Percentiles rank a stretch among this genome's conserved stretches.
These are phyloP conservation scores for Alcis repandata DNA, from an alignment of 2,888 invertebrate species.

Conservation along the genomic window DNA sequence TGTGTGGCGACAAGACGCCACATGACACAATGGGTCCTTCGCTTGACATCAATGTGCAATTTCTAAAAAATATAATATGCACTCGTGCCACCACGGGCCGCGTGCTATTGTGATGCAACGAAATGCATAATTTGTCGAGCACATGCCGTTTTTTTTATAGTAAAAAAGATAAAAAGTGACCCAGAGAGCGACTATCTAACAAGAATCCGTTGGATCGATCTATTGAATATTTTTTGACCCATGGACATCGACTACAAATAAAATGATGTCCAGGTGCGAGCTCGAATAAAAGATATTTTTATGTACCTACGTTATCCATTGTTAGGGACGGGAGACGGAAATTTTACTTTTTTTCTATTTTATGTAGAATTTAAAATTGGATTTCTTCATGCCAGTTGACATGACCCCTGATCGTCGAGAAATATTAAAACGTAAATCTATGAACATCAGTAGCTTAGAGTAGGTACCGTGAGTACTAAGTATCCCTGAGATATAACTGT, in stretches of 20 bases:
- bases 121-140: conserved; percentile 85
- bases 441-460: background rate
- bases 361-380: conserved; percentile 16
- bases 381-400: conserved; percentile 17
- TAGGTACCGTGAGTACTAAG: no score
- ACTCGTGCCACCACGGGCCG: conserved; percentile 72
- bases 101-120: conserved; percentile 79
- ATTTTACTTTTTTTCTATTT: conserved; percentile 42
- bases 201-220: conserved; percentile 76
- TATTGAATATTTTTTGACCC: conserved; percentile 81
- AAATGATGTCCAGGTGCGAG: conserved; percentile 78
- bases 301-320: conserved; percentile 53
- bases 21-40: conserved; percentile 67
- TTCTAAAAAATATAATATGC: conserved; percentile 68
- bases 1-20: conserved; percentile 66
- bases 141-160: conserved; percentile 78
- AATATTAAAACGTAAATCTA: background rate
- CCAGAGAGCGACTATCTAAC: conserved; percentile 75
- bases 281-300: conserved; percentile 70
- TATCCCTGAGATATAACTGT: no score
- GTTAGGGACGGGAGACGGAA: conserved; percentile 53
- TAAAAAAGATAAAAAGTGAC: conserved; percentile 79
- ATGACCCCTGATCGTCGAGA: conserved; percentile 24
- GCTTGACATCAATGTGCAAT: conserved; percentile 75
- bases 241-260: conserved; percentile 75